Conservation (phyloP, 2,797 vertebrate species). For the Hydrocynus forskahlii region DNA sequence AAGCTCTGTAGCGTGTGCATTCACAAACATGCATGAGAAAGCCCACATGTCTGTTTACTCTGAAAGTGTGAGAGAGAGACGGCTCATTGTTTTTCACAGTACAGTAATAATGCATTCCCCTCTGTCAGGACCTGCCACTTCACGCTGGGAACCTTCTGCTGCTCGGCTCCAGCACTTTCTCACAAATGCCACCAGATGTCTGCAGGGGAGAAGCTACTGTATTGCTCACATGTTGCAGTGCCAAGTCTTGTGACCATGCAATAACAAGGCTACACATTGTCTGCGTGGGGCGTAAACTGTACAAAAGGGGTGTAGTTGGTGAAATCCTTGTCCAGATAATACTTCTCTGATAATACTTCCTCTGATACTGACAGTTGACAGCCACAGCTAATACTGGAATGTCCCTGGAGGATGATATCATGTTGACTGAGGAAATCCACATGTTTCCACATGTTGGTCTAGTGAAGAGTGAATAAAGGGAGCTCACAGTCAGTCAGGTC, state of each 20-base stretch:
- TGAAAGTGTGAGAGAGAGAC: slow-evolving; percentile 44
- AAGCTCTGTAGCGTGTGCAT: neutral
- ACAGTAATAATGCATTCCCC: slow-evolving; percentile 51
- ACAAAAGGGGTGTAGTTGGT: neutral
- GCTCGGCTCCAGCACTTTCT: slow-evolving; percentile 25
- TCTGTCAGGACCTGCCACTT: slow-evolving; percentile 54
- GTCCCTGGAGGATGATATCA: slow-evolving; percentile 14
- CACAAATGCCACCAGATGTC: slow-evolving; percentile 48
- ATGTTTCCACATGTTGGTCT: slow-evolving; percentile 38
- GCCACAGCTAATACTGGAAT: slow-evolving; percentile 20
- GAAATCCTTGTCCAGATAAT: neutral
- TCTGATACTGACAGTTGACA: neutral
- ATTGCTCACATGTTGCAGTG: slow-evolving; percentile 19
- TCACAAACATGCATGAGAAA: slow-evolving; percentile 34
- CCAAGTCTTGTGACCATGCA: slow-evolving; percentile 3
- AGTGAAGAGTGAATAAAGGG: neutral
- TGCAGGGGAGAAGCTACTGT: slow-evolving; percentile 26
- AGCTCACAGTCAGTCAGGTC: slow-evolving; percentile 21
- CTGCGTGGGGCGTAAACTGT: neutral
- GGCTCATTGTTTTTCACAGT: slow-evolving; percentile 56
- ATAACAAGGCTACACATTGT: neutral
- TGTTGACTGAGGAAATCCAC: slow-evolving; percentile 23
- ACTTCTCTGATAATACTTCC: slow-evolving; percentile 1
- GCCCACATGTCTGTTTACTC: slow-evolving; percentile 45
- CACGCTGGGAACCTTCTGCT: slow-evolving; percentile 59